A percentile compares a stretch with the other conserved stretches of the same genome.
Evolutionary conservation across 2,797 vertebrate genomes (phyloP).

Genomic region (Serranus cabrilla): DNA sequence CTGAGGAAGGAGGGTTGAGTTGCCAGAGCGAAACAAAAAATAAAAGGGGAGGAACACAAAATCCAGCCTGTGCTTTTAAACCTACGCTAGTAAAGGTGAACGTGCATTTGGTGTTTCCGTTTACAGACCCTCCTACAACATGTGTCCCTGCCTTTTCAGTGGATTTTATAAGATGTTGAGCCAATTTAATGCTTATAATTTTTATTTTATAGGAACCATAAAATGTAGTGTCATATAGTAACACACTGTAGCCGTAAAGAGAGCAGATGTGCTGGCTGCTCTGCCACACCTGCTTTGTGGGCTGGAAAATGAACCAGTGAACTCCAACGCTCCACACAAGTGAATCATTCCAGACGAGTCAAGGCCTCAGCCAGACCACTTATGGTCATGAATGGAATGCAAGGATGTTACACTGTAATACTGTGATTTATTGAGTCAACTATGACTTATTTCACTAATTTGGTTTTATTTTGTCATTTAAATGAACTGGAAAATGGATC

Average conservation of each 20-base stretch:
- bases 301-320: constrained; percentile 65
- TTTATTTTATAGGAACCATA: constrained; percentile 62
- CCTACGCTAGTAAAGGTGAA: neutral
- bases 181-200: constrained; percentile 64
- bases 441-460: constrained; percentile 29
- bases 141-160: neutral
- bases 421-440: constrained; percentile 21
- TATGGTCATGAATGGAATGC: neutral
- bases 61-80: neutral
- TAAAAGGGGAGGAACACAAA: neutral
- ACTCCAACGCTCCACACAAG: constrained; percentile 24
- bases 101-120: constrained; percentile 21
- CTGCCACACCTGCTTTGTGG: constrained; percentile 65
- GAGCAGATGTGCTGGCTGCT: constrained; percentile 62
- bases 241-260: constrained; percentile 68
- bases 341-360: constrained; percentile 33
- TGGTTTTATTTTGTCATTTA: constrained; percentile 32
- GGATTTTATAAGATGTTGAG: constrained; percentile 55
- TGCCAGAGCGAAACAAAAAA: neutral
- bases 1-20: constrained; percentile 7
- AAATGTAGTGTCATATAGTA: constrained; percentile 51
- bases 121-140: constrained; percentile 23
- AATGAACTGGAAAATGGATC: constrained; percentile 25
- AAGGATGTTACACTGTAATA: neutral
- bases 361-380: neutral